A percentile compares a stretch with the other conserved stretches of the same genome.
Evolutionary conservation across 2,888 invertebrate species (phyloP).

Genomic region (Tipula confusa): DNA sequence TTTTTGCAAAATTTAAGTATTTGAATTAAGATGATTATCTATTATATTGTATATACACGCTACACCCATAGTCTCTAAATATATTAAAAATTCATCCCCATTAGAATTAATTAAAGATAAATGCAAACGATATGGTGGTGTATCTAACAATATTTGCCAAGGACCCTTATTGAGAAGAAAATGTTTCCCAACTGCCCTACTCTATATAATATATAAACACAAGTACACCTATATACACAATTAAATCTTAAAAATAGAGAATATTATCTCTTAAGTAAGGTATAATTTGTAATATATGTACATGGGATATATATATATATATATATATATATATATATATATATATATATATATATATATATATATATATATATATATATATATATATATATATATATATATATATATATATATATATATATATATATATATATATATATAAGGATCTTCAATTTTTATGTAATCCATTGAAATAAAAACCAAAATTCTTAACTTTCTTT

Average conservation of each 20-base stretch:
- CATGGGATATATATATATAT: neutral
- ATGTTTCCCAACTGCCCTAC: neutral
- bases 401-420: too few species aligned
- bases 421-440: too few species aligned
- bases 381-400: too few species aligned
- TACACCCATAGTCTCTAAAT: neutral
- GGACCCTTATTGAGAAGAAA: neutral
- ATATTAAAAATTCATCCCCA: neutral
- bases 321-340: too few species aligned
- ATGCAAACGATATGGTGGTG: neutral
- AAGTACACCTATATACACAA: neutral
- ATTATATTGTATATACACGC: neutral
- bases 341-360: too few species aligned
- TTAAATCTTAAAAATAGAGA: neutral
- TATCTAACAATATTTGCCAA: neutral
- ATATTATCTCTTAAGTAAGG: conserved; percentile 12
- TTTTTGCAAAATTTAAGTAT: neutral
- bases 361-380: too few species aligned
- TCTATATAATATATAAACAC: too few species aligned
- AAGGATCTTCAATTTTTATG: neutral
- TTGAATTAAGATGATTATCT: conserved; percentile 12
- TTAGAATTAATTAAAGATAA: conserved; percentile 20
- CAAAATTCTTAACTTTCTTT: neutral
- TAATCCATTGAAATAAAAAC: conserved; percentile 5
- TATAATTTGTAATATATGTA: conserved; percentile 20